Conservation (phyloP, 2,113 vertebrate genomes). For the Tylochromis polylepis region DNA sequence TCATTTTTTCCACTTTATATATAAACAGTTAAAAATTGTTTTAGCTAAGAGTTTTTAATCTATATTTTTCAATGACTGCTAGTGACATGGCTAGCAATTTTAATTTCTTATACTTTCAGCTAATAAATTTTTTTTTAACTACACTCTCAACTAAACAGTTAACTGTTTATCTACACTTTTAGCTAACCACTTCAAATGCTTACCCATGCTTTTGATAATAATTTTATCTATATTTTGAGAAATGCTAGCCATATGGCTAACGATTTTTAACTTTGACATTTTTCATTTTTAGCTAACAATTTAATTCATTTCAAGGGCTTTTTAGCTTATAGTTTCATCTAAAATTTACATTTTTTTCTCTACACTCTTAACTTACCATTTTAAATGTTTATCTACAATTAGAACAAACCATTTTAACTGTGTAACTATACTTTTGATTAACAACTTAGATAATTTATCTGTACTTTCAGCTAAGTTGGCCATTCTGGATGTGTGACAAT, state of each 20-base stretch:
- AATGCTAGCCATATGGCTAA: background rate
- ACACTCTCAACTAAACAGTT: background rate
- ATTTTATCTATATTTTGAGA: background rate
- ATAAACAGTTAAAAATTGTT: no score
- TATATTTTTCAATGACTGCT: background rate
- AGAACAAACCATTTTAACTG: background rate
- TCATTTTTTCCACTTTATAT: rapidly evolving
- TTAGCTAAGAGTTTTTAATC: background rate
- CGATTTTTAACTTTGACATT: rapidly evolving
- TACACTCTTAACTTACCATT: background rate
- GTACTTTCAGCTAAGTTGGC: background rate
- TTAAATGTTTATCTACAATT: background rate
- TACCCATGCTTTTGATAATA: background rate
- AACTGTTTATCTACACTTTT: background rate
- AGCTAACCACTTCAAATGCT: background rate
- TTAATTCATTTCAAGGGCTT: background rate
- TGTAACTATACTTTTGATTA: background rate
- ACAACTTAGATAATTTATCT: background rate
- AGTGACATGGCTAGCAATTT: background rate
- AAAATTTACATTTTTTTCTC: background rate
- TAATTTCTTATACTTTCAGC: background rate
- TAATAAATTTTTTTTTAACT: background rate
- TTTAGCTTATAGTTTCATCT: background rate
- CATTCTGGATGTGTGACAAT: background rate
- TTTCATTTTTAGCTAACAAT: background rate